Conservation (phyloP, 2,888 invertebrate genomes). For the Drosophila hamatofila region DNA sequence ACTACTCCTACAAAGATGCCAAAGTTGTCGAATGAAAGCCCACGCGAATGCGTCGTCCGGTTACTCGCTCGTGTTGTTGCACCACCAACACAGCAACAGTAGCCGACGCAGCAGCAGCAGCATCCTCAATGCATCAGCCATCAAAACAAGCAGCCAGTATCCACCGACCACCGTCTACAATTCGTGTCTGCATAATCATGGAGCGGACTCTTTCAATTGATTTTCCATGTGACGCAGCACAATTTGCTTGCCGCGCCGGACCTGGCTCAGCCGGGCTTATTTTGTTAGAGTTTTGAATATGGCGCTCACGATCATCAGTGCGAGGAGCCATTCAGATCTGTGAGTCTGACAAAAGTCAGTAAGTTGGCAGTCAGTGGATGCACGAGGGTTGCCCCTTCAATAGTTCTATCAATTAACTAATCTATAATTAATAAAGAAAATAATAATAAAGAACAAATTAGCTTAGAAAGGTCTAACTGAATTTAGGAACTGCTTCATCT, state of each 20-base stretch:
- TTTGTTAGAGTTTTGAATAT: constrained; percentile 70
- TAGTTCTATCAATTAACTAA: constrained; percentile 20
- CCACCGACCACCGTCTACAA: constrained; percentile 18
- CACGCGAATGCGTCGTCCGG: constrained; percentile 68
- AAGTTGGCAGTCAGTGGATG: constrained; percentile 18
- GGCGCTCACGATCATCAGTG: constrained; percentile 60
- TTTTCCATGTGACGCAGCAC: constrained; percentile 80
- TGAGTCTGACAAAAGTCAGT: constrained; percentile 25
- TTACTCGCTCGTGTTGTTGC: constrained; percentile 29
- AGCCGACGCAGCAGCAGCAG: constrained; percentile 17
- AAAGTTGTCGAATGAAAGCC: constrained; percentile 68
- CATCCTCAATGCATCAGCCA: constrained; percentile 42
- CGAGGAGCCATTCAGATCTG: constrained; percentile 20
- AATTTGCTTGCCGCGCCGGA: constrained; percentile 53
- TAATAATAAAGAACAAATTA: too few relatives aligned
- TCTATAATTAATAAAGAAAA: neutral
- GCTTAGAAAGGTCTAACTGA: too few relatives aligned
- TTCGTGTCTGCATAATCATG: constrained; percentile 77
- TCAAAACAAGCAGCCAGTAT: constrained; percentile 12
- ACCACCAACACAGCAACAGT: constrained; percentile 16
- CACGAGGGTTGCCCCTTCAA: constrained; percentile 44
- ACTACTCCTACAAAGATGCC: constrained; percentile 71
- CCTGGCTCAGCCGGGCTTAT: constrained; percentile 22
- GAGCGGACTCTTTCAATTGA: constrained; percentile 74
- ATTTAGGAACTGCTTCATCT: too few relatives aligned